These are phyloP conservation scores for Perognathus longimembris DNA, from an alignment of 2,113 vertebrate species.

Conservation along the genomic window DNA sequence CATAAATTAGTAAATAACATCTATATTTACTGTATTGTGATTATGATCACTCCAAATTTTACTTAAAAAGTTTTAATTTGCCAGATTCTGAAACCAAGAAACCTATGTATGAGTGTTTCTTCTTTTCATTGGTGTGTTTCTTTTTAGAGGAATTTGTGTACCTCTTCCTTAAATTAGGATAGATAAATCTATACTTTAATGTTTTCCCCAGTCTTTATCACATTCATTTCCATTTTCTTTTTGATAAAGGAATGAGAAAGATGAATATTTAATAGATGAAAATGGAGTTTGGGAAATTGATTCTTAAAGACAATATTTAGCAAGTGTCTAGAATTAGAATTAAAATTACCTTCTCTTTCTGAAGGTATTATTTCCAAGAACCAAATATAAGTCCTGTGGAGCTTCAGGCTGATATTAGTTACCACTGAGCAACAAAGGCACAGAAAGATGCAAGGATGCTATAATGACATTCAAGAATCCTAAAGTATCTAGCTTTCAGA, in stretches of 20 bases:
- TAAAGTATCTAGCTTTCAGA: not conserved
- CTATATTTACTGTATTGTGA: not conserved
- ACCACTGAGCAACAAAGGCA: conserved; percentile 19
- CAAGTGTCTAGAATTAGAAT: conserved; percentile 25
- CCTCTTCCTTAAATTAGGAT: not conserved
- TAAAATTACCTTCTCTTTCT: conserved; percentile 28
- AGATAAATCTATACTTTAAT: conserved; percentile 59
- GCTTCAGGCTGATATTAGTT: no score
- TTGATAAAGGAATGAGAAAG: conserved; percentile 59
- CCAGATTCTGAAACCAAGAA: not conserved
- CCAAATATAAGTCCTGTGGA: no score
- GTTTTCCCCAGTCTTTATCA: conserved; percentile 58
- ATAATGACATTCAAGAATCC: not conserved
- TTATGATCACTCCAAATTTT: conserved; percentile 44
- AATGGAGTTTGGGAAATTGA: conserved; percentile 49
- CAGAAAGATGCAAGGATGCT: not conserved
- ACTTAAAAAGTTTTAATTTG: conserved; percentile 28
- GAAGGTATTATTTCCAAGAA: not conserved
- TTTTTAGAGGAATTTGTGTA: conserved; percentile 40
- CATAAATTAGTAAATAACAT: not conserved
- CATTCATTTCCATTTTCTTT: conserved; percentile 46
- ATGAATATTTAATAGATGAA: conserved; percentile 55
- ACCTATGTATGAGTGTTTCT: not conserved
- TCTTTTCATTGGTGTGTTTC: not conserved
- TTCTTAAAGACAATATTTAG: conserved; percentile 59